These are phyloP conservation scores for Synchiropus splendidus DNA, from an alignment of 2,113 vertebrate species.

Conservation along the genomic window DNA sequence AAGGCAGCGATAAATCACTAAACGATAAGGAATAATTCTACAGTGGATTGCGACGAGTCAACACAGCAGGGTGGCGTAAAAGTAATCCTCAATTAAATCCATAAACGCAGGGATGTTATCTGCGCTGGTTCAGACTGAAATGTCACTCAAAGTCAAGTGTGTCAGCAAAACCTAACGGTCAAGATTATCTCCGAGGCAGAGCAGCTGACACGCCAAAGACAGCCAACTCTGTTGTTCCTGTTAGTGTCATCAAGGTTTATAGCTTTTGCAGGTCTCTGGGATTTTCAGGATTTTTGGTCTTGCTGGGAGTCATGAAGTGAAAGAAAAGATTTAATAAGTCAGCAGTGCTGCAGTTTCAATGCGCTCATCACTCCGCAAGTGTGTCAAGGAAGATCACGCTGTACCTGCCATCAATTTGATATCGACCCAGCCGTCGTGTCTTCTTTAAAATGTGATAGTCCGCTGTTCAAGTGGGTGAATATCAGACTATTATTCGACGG, in stretches of 20 bases:
- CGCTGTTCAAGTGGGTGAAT: too few species aligned
- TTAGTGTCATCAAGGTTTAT: conserved; percentile 24
- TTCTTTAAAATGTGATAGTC: too few species aligned
- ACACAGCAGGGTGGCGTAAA: conserved; percentile 25
- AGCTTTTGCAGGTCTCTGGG: conserved; percentile 12
- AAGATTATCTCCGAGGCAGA: conserved; percentile 37
- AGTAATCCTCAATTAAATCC: conserved; percentile 48
- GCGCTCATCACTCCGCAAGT: too few species aligned
- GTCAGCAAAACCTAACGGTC: conserved; percentile 35
- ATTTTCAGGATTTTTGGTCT: conserved; percentile 17
- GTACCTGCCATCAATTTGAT: too few species aligned
- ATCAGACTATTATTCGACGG: too few species aligned
- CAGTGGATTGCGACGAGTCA: conserved; percentile 31
- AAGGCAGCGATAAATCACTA: conserved; percentile 35
- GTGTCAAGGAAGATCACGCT: too few species aligned
- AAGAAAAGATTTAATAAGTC: conserved; percentile 17
- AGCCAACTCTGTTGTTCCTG: conserved; percentile 16
- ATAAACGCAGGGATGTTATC: conserved; percentile 40
- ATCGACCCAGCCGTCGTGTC: too few species aligned
- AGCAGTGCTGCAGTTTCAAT: not conserved
- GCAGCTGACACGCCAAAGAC: conserved; percentile 21
- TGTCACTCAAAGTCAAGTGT: conserved; percentile 41
- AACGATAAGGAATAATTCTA: conserved; percentile 38
- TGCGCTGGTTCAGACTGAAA: conserved; percentile 26
- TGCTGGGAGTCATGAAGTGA: conserved; percentile 1